Evolutionary conservation across 2,113 vertebrate genomes (phyloP), one percentile per base, ranked within the genome.

Genomic region (Lampris megalopsis): DNA sequence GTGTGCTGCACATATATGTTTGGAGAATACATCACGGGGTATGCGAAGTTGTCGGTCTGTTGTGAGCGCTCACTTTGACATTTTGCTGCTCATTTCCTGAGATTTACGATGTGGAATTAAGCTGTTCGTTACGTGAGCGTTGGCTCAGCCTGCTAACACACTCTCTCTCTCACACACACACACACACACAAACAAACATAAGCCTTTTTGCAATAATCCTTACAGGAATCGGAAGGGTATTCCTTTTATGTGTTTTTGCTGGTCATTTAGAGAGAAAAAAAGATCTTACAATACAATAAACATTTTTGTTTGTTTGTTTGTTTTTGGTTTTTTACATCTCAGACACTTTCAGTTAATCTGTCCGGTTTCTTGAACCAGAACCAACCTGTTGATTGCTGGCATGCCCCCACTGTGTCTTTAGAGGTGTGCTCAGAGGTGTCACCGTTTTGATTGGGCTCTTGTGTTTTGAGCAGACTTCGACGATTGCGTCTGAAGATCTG

Each of bases 41-140:
- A 72, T 68, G 54, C 5, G 0, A n/a, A 42, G 48, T 47, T 56
- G 5, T 9, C 3, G 64, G 64, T 71, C 64, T 68, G 63, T 68
- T 60, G 49, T 70, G 54, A 79, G 63, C 71, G 69, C 54, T 77
- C 73, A 40, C 9, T 86, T 77, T 4, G 2, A 11, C 63, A 80
- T 84, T 82, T 86, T 75, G 75, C 69, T 86, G 80, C 78, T 87
- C 70, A 79, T 82, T 83, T 77, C 87, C 50, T 56, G 71, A 83
- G 82, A 84, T 81, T 78, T 81, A 88, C 71, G 62, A 72, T 41
- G 59, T 70, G 80, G 82, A 81, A 92, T 91, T 89, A 89, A 89
- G 73, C 71, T 6, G 69, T 59, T 35, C 73, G 77, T 89, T 79
- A 86, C 83, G 77, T 92, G 87, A 87, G 74, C 59, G 38, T 38